Conservation (phyloP, 2,888 invertebrate species). For the Cryptus viduatorius region DNA sequence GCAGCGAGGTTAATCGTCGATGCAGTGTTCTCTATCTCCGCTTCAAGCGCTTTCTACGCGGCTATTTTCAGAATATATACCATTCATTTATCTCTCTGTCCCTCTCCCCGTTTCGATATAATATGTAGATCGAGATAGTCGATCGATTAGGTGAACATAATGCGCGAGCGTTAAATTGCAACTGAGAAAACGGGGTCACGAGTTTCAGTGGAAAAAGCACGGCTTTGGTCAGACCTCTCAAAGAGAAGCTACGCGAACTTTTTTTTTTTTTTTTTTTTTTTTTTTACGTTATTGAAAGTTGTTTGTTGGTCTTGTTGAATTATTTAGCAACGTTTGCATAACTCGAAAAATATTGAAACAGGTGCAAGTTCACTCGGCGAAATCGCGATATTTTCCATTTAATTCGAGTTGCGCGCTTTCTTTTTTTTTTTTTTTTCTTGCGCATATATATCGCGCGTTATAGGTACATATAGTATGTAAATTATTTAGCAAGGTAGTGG, state of each 20-base stretch:
- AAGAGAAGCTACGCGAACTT: not conserved
- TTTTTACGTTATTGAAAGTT: not conserved
- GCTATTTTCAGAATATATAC: slow-evolving; percentile 38
- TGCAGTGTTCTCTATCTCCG: slow-evolving; percentile 31
- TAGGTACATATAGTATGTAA: slow-evolving; percentile 17
- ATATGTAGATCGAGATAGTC: slow-evolving; percentile 26
- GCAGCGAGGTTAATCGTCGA: slow-evolving; percentile 57
- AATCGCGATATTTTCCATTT: slow-evolving; percentile 24
- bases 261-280: not conserved
- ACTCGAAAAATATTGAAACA: not conserved
- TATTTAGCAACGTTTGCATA: not conserved
- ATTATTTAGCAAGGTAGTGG: slow-evolving; percentile 43
- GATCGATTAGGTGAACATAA: slow-evolving; percentile 30
- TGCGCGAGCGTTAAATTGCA: slow-evolving; percentile 23
- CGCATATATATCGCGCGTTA: slow-evolving; percentile 18
- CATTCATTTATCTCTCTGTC: slow-evolving; percentile 22
- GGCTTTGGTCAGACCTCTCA: not conserved
- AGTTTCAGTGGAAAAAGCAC: not conserved
- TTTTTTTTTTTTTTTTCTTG: slow-evolving; percentile 22
- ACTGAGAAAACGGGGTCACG: not conserved
- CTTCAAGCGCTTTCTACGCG: slow-evolving; percentile 12
- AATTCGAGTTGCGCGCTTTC: not conserved
- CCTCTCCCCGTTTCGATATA: slow-evolving; percentile 2
- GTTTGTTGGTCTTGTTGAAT: not conserved
- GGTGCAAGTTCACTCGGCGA: not conserved